Percentiles rank a stretch among this genome's conserved stretches.
Evolutionary conservation across 2,113 vertebrate genomes (phyloP).

Genomic region (Gobiocypris rarus): DNA sequence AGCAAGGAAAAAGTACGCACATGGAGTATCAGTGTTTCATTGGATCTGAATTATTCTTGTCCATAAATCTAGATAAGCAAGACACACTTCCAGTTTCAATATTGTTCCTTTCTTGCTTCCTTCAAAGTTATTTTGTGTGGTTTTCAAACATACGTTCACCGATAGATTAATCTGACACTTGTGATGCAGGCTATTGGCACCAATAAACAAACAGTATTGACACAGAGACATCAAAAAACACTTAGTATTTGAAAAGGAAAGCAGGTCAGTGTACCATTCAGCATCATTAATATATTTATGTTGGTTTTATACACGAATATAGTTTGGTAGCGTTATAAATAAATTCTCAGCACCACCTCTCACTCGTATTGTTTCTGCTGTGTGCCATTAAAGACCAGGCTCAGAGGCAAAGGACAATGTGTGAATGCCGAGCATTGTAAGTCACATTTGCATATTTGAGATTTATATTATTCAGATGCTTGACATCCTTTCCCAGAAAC

Average conservation of each 20-base stretch:
- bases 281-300: conserved; percentile 59
- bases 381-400: conserved; percentile 53
- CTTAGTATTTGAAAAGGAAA: conserved; percentile 34
- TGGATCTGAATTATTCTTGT: neutral
- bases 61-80: neutral
- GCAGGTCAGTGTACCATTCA: conserved; percentile 57
- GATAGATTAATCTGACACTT: neutral
- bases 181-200: neutral
- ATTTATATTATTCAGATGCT: conserved; percentile 79
- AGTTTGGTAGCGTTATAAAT: conserved; percentile 59
- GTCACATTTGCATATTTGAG: conserved; percentile 78
- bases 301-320: conserved; percentile 54
- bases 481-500: conserved; percentile 73
- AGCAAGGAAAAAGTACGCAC: conserved; percentile 26
- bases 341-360: conserved; percentile 65
- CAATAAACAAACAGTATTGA: neutral
- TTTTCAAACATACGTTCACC: neutral
- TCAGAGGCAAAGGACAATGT: conserved; percentile 66
- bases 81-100: conserved; percentile 9
- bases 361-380: conserved; percentile 43
- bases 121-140: neutral
- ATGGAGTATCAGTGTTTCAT: neutral
- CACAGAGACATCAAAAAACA: neutral
- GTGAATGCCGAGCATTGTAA: conserved; percentile 67
- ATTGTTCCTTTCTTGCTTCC: neutral